Conservation (phyloP, 2,113 vertebrate genomes). For the Phalacrocorax brasilianus region DNA sequence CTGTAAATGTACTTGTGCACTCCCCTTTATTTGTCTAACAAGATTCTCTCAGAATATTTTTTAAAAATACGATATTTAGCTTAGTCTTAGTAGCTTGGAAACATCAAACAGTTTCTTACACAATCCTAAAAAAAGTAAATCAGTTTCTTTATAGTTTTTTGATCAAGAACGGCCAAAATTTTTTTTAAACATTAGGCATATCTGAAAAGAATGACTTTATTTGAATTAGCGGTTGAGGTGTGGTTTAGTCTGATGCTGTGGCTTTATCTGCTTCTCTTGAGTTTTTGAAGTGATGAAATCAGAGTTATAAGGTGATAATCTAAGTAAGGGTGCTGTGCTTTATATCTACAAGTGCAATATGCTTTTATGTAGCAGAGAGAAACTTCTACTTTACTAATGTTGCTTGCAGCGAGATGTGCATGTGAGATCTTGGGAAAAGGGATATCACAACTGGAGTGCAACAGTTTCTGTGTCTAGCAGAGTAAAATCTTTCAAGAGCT, state of each 20-base stretch:
- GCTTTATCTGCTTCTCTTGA: not conserved
- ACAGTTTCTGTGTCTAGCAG: not conserved
- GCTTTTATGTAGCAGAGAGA: slow-evolving; percentile 40
- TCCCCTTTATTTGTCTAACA: slow-evolving; percentile 7
- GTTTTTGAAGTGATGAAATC: not conserved
- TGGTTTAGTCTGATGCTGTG: slow-evolving; percentile 6
- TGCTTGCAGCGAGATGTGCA: not conserved
- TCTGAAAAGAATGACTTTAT: not conserved
- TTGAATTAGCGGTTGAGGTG: not conserved
- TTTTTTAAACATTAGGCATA: not conserved
- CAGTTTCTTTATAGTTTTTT: slow-evolving; percentile 1
- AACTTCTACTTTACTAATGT: not conserved
- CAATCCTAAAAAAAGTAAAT: not conserved
- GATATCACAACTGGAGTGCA: not conserved
- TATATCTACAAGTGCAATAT: slow-evolving; percentile 30
- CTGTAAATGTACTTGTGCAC: not conserved
- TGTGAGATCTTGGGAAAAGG: not conserved
- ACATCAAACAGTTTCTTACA: not conserved
- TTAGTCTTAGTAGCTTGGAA: not conserved
- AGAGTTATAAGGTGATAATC: not conserved
- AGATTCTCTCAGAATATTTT: not conserved
- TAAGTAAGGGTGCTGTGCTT: slow-evolving; percentile 33
- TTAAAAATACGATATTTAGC: not conserved
- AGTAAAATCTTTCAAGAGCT: not conserved
- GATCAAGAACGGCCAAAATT: not conserved